These are phyloP conservation scores for Fratercula arctica DNA, from an alignment of 2,797 vertebrate genomes.

Conservation along the genomic window DNA sequence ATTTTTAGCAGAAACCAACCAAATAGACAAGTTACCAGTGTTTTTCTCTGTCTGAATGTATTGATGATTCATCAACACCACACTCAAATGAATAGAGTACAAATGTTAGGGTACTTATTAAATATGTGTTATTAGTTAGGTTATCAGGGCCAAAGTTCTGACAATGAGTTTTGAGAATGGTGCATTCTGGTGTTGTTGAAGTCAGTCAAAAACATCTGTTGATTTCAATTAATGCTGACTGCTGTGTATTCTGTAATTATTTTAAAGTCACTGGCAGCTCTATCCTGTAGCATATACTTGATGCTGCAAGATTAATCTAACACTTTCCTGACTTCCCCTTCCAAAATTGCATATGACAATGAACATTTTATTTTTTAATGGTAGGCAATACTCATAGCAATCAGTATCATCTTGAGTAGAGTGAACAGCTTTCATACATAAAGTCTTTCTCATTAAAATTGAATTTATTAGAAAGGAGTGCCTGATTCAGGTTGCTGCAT, in stretches of 20 bases:
- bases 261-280: background rate
- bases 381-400: background rate
- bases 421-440: background rate
- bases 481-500: background rate
- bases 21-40: background rate
- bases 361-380: background rate
- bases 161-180: background rate
- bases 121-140: background rate
- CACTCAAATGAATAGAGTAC: background rate
- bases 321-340: background rate
- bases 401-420: background rate
- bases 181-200: background rate
- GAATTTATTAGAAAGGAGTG: background rate
- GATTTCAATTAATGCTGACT: background rate
- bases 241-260: background rate
- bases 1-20: background rate
- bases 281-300: background rate
- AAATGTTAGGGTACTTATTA: background rate
- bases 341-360: background rate
- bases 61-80: background rate
- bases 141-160: background rate
- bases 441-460: background rate
- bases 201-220: background rate
- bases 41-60: background rate
- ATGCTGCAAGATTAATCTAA: background rate